Conservation (phyloP, 2,888 invertebrate genomes). For the Hedychridium roseum region DNA sequence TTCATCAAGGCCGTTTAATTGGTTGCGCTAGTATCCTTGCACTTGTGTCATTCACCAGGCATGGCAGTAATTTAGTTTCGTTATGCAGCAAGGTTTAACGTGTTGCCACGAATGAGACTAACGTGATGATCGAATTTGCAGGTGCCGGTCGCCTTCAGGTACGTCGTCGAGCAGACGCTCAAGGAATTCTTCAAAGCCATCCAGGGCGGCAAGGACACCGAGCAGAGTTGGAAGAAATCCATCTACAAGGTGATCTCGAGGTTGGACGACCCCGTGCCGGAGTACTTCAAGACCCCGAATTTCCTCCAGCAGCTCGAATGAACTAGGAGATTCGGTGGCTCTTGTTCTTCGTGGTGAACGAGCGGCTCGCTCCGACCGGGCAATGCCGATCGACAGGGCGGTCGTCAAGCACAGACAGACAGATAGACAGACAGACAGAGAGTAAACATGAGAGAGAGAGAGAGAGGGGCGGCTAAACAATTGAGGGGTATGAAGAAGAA, state of each 20-base stretch:
- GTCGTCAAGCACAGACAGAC: too few species aligned
- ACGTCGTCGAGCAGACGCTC: constrained; percentile 96
- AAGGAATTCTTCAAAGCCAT: constrained; percentile 99
- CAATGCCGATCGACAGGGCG: too few species aligned
- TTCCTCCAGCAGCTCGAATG: constrained; percentile 98
- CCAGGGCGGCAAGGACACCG: constrained; percentile 93
- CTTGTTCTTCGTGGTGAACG: constrained; percentile 45
- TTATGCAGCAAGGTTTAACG: too few species aligned
- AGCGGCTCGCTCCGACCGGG: constrained; percentile 33
- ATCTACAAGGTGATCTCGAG: constrained; percentile 99
- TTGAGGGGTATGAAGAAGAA: too few species aligned
- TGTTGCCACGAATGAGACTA: too few species aligned
- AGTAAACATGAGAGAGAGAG: too few species aligned
- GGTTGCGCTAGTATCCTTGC: too few species aligned
- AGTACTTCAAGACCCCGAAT: constrained; percentile 99
- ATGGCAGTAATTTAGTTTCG: too few species aligned
- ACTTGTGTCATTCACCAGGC: too few species aligned
- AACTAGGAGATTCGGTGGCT: constrained; percentile 55
- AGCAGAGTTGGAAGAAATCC: constrained; percentile 99
- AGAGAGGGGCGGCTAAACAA: too few species aligned
- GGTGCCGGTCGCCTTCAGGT: constrained; percentile 98
- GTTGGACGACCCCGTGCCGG: constrained; percentile 98
- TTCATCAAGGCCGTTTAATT: too few species aligned
- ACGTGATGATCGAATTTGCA: constrained; percentile 62
- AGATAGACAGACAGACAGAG: too few species aligned